Base-by-base conservation (phyloP, 2,888 invertebrate species). In the Cheilosia urbana region DNA sequence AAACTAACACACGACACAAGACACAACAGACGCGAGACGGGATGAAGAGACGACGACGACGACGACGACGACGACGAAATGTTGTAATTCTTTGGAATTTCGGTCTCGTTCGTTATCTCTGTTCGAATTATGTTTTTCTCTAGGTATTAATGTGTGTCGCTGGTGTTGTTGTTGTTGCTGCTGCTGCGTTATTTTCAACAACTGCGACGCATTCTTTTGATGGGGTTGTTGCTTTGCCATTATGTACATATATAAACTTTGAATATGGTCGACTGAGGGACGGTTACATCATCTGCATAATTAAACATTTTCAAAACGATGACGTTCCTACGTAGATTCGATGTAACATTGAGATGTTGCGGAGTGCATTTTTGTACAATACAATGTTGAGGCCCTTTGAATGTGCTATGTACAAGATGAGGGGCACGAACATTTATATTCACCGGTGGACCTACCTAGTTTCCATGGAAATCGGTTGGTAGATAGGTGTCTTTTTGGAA, bases 61-160 rank as follows among this genome's bases (percentile, higher is more conserved):
- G 30, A 30, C 6, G 30, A 30, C 9, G 30, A 30, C 30, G 30
- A 73, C 66, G 72, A 72, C 53, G 53, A 75, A 72, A 79, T 72
- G 72, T 65, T 80, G 80, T 69, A 84, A 69, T 79, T 84, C 79
- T 72, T 62, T 73, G 84, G 69, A 84, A 79, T 75, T 75, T 75
- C 65, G 65, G 60, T 69, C 58, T 75, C 47, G 57, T 65, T 84
- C 69, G 73, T 80, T 84, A 80, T 80, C 80, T 84, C 57, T 37
- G 49, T 78, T 82, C 77, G 47, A 62, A 63, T 73, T 49, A 34
- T 40, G 21, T 37, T 34, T 34, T 47, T 63, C 9, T 51, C 30
- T 78, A 45, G 47, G 78, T 65, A 72, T 57, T 68, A 37, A 37
- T 37, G 37, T 37, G 37, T 83, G 42, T 73, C 45, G 17, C 17